A percentile compares a stretch with the other conserved stretches of the same genome.
phyloP scores from a whole-genome alignment of 2,888 invertebrate species.

The Mylabris sibirica region DNA sequence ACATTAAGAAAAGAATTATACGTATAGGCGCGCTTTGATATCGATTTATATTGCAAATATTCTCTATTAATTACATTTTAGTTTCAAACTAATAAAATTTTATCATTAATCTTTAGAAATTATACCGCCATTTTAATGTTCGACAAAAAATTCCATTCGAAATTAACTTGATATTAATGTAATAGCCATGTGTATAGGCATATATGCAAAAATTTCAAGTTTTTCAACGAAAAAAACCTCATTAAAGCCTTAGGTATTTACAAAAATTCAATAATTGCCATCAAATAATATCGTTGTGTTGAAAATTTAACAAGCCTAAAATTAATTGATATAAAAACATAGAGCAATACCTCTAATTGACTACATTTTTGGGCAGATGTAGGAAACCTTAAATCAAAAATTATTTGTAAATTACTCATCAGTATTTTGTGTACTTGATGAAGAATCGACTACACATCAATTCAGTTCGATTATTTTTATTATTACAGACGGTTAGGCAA shows the following conservation, averaged over 20 bases:
- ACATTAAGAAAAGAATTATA: neutral
- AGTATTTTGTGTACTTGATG: too few species aligned
- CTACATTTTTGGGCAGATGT: neutral
- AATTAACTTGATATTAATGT: neutral
- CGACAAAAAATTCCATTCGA: neutral
- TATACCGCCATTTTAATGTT: neutral
- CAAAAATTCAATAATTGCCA: neutral
- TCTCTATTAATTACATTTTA: neutral
- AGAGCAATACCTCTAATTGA: neutral
- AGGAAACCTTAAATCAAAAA: too few species aligned
- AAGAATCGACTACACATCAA: neutral
- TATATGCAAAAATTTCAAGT: neutral
- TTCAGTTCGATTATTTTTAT: neutral
- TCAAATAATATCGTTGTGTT: neutral
- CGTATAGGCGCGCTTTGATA: neutral
- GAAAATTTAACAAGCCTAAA: neutral
- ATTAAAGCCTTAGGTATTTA: neutral
- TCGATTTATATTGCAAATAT: neutral
- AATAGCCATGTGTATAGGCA: neutral
- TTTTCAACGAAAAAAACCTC: neutral
- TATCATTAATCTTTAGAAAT: neutral
- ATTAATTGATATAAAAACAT: neutral
- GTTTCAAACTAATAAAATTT: conserved; percentile 2
- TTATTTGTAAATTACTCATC: neutral
- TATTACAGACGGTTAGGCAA: neutral